Evolutionary conservation across 2,113 vertebrate genomes (phyloP).

Genomic region (Ariopsis seemanni): DNA sequence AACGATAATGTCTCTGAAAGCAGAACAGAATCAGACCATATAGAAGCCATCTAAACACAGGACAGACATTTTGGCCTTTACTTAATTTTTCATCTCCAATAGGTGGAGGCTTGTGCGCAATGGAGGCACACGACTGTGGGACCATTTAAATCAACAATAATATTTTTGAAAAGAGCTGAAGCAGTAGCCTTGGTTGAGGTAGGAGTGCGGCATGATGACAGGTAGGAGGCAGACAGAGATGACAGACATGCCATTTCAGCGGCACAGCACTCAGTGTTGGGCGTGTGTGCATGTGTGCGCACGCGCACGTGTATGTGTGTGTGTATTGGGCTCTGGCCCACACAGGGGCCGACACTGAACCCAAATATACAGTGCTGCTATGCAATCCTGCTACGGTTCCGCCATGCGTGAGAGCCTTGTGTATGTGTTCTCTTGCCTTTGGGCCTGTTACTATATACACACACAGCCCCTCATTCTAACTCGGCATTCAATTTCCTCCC

Average conservation of each 20-base stretch:
- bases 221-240: slow-evolving; percentile 49
- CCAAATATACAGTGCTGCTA: slow-evolving; percentile 46
- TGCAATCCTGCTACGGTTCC: slow-evolving; percentile 12
- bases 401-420: slow-evolving; percentile 11
- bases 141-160: slow-evolving; percentile 58
- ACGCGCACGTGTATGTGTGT: background rate
- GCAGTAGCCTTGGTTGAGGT: slow-evolving; percentile 36
- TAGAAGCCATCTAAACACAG: slow-evolving; percentile 19
- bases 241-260: slow-evolving; percentile 58
- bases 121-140: slow-evolving; percentile 21
- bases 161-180: slow-evolving; percentile 49
- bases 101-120: slow-evolving; percentile 32
- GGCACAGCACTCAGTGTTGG: slow-evolving; percentile 21
- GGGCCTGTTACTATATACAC: background rate
- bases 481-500: background rate
- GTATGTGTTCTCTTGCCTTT: background rate
- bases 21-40: slow-evolving; percentile 14
- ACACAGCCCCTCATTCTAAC: background rate
- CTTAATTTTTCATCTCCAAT: slow-evolving; percentile 26
- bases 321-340: slow-evolving; percentile 10
- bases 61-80: slow-evolving; percentile 23
- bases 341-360: slow-evolving; percentile 33
- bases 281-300: slow-evolving; percentile 13
- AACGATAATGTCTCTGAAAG: background rate
- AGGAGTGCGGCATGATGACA: slow-evolving; percentile 48